Conservation (phyloP, 2,888 invertebrate genomes). For the Lottia gigantea region DNA sequence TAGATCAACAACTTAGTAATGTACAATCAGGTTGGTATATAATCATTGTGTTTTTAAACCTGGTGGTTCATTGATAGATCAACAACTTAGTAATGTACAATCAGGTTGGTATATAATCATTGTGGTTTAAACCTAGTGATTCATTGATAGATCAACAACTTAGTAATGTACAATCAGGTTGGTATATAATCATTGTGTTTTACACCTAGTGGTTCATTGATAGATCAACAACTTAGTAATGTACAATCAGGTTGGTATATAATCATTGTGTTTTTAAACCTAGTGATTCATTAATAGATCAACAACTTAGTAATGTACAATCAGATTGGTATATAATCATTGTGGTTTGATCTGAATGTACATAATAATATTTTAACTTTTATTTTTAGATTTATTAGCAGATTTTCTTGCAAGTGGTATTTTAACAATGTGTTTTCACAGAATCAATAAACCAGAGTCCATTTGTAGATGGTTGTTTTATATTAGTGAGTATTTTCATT, state of each 20-base stretch:
- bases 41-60: no score
- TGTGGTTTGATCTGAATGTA: no score
- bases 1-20: slow-evolving; percentile 33
- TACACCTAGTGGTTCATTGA: slow-evolving; percentile 21
- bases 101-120: slow-evolving; percentile 22
- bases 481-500: slow-evolving; percentile 38
- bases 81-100: slow-evolving; percentile 28
- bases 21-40: slow-evolving; percentile 28
- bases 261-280: no score
- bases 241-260: slow-evolving; percentile 27
- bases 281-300: slow-evolving; percentile 31
- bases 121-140: slow-evolving; percentile 5
- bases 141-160: slow-evolving; percentile 35
- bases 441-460: slow-evolving; percentile 31
- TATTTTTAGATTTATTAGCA: slow-evolving; percentile 36
- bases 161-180: slow-evolving; percentile 28
- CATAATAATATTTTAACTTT: slow-evolving; percentile 6
- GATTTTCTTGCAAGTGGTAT: slow-evolving; percentile 37
- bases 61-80: slow-evolving; percentile 32
- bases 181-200: no score
- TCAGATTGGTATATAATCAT: slow-evolving; percentile 22
- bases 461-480: slow-evolving; percentile 45
- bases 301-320: slow-evolving; percentile 28
- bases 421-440: slow-evolving; percentile 36
- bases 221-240: slow-evolving; percentile 33